These are phyloP conservation scores for Tribolium madens DNA, from an alignment of 1,140 invertebrate species.

Conservation along the genomic window DNA sequence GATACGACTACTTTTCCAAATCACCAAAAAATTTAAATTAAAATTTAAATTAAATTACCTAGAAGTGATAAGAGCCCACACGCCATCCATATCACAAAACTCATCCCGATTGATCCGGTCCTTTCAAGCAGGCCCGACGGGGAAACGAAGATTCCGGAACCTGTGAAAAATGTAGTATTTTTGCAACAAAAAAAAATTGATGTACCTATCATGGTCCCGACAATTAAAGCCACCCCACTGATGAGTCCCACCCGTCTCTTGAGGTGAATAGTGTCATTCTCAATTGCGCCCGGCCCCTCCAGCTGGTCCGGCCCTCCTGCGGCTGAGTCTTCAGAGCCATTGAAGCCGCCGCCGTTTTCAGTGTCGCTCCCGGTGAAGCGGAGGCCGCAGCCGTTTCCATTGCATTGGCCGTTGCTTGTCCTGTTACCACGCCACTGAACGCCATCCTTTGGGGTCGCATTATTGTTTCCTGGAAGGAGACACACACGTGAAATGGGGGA, in stretches of 20 bases:
- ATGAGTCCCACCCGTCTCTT: conserved; percentile 98
- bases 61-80: conserved; percentile 92
- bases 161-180: conserved; percentile 66
- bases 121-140: conserved; percentile 92
- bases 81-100: conserved; percentile 93
- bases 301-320: conserved; percentile 70
- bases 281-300: conserved; percentile 91
- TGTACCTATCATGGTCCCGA: conserved; percentile 93
- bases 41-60: too few species aligned
- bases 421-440: conserved; percentile 64
- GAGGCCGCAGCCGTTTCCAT: conserved; percentile 56
- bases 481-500: not conserved
- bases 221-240: conserved; percentile 98
- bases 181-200: conserved; percentile 39
- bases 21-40: too few species aligned
- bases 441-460: conserved; percentile 63
- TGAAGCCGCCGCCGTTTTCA: conserved; percentile 63
- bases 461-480: conserved; percentile 62
- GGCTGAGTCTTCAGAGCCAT: conserved; percentile 64
- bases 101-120: conserved; percentile 93
- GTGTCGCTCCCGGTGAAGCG: conserved; percentile 56
- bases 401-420: conserved; percentile 55
- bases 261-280: conserved; percentile 96
- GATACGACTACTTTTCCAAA: too few species aligned
- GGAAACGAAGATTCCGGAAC: conserved; percentile 98